These are phyloP conservation scores for Mobula hypostoma DNA, from an alignment of 2,113 vertebrate genomes.

Conservation along the genomic window DNA sequence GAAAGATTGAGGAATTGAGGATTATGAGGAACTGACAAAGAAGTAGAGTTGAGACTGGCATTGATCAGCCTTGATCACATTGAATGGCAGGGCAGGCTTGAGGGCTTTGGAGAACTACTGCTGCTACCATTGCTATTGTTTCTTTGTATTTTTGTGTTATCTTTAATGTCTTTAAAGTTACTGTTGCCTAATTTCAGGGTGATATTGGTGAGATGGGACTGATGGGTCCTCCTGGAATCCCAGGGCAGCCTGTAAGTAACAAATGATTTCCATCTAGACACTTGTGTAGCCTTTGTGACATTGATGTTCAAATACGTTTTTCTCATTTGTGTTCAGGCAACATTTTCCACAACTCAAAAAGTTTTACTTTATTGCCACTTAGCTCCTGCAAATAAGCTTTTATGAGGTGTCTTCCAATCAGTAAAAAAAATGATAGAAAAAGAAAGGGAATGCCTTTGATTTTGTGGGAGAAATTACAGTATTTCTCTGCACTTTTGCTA, in stretches of 20 bases:
- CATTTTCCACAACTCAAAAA: background rate
- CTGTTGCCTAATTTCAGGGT: background rate
- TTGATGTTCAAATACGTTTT: background rate
- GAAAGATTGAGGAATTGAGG: too few relatives aligned
- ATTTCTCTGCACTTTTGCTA: too few relatives aligned
- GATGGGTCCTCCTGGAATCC: background rate
- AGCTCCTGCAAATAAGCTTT: background rate
- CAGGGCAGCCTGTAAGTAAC: slow-evolving; percentile 14
- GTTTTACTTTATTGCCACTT: background rate
- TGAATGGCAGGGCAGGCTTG: too few relatives aligned
- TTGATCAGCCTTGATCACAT: too few relatives aligned
- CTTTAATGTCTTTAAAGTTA: background rate
- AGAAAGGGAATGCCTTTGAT: too few relatives aligned
- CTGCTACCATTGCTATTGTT: too few relatives aligned
- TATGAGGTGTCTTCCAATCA: background rate
- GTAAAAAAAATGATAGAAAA: too few relatives aligned
- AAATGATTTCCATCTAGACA: background rate
- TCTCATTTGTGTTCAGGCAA: background rate
- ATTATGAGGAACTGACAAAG: too few relatives aligned
- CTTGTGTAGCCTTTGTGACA: background rate
- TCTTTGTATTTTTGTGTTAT: too few relatives aligned
- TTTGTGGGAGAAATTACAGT: too few relatives aligned
- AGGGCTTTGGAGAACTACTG: too few relatives aligned
- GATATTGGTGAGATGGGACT: background rate
- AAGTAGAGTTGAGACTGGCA: too few relatives aligned